Conservation (phyloP, 2,113 vertebrate species). For the Danionella cerebrum region DNA sequence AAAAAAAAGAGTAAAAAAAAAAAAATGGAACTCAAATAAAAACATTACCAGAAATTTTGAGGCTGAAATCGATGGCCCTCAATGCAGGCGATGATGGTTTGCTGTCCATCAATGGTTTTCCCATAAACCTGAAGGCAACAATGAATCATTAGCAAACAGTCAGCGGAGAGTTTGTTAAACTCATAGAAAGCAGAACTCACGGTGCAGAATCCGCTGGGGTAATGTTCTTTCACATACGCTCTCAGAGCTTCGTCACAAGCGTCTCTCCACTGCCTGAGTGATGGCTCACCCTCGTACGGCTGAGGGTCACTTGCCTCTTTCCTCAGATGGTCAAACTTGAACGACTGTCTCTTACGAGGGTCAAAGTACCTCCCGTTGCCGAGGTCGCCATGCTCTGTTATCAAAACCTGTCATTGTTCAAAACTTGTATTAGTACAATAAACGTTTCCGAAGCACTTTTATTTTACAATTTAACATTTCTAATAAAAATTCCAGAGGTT, state of each 20-base stretch:
- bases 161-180: not conserved
- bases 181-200: constrained; percentile 59
- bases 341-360: constrained; percentile 88
- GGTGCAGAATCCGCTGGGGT: constrained; percentile 86
- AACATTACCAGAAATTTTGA: constrained; percentile 90
- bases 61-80: constrained; percentile 95
- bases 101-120: constrained; percentile 92
- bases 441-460: no score
- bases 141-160: not conserved
- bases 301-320: constrained; percentile 85
- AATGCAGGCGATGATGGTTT: constrained; percentile 92
- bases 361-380: constrained; percentile 89
- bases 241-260: constrained; percentile 78
- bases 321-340: constrained; percentile 91
- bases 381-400: constrained; percentile 90
- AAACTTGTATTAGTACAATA: no score
- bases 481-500: no score
- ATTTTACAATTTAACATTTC: no score
- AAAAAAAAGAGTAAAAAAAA: no score
- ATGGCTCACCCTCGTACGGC: constrained; percentile 70
- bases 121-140: constrained; percentile 78
- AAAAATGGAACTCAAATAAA: not conserved
- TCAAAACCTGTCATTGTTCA: constrained; percentile 71
- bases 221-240: constrained; percentile 89
- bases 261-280: constrained; percentile 78